These are phyloP conservation scores for Marcusenius ussheri DNA, from an alignment of 2,113 vertebrate species.

Conservation along the genomic window DNA sequence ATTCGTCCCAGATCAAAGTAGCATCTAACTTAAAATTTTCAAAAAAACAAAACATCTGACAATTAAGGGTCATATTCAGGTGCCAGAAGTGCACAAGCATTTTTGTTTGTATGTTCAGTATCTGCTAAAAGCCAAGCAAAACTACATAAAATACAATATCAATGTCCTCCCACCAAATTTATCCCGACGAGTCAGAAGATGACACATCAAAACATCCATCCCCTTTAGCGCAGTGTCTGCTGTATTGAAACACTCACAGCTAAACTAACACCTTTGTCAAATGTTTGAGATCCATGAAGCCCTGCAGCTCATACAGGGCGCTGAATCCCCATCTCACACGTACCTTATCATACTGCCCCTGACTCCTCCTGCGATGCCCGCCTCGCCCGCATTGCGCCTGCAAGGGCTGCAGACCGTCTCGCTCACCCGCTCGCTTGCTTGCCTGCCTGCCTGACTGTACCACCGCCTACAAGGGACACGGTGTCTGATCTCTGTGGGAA, in stretches of 20 bases:
- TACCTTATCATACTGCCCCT: constrained; percentile 41
- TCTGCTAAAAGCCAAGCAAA: neutral
- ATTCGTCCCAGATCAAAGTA: neutral
- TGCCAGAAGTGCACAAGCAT: neutral
- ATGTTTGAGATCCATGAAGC: neutral
- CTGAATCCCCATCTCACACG: neutral
- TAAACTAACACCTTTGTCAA: neutral
- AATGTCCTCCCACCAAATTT: neutral
- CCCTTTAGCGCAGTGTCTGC: neutral
- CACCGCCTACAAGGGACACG: neutral
- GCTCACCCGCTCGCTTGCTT: neutral
- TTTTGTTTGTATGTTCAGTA: neutral
- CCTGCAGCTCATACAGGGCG: neutral
- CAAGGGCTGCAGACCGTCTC: neutral
- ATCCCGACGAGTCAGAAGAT: neutral
- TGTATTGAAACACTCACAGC: neutral
- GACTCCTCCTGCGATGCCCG: neutral
- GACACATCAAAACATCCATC: neutral
- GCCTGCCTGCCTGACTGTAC: neutral
- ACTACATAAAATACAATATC: neutral
- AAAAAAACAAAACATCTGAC: neutral
- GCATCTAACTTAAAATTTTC: neutral
- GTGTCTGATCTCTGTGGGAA: constrained; percentile 16
- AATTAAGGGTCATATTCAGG: neutral
- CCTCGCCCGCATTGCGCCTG: neutral